Percentiles rank a stretch among this genome's conserved stretches.
Conservation (phyloP, 1,140 invertebrate species). For the Drosophila pandora region DNA sequence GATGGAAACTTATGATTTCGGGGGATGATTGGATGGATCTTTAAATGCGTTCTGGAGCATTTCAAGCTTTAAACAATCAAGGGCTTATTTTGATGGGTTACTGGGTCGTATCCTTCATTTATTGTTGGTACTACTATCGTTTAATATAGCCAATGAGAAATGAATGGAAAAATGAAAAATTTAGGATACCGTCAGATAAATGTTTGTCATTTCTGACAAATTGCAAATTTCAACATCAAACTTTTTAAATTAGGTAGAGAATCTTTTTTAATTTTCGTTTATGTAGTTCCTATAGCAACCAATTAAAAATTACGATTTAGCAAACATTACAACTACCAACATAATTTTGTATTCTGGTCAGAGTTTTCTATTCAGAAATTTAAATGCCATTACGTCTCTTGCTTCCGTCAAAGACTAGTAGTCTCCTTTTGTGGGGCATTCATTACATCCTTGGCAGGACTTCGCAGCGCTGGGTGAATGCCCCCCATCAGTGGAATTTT, state of each 20-base stretch:
- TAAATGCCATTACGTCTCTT: conserved; percentile 31
- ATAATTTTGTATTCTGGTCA: conserved; percentile 2
- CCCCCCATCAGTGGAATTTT: conserved; percentile 17
- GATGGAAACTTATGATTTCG: conserved; percentile 36
- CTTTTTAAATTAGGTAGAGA: not conserved
- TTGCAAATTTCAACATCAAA: not conserved
- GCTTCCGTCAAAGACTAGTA: conserved; percentile 27
- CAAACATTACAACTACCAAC: conserved; percentile 23
- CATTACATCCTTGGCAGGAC: conserved; percentile 27
- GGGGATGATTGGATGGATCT: conserved; percentile 26
- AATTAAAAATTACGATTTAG: not conserved
- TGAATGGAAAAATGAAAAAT: too few relatives aligned
- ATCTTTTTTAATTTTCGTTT: not conserved
- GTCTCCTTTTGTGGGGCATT: conserved; percentile 31
- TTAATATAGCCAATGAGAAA: too few relatives aligned
- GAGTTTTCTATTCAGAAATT: conserved; percentile 21
- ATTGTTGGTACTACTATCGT: not conserved
- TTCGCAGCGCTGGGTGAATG: conserved; percentile 26
- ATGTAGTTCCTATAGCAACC: not conserved
- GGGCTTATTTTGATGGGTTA: not conserved
- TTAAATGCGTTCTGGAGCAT: not conserved
- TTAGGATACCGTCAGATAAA: too few relatives aligned
- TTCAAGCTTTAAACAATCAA: conserved; percentile 7
- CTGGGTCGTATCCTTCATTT: not conserved
- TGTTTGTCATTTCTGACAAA: too few relatives aligned